phyloP scores from a whole-genome alignment of 2,888 invertebrate species.

The Serripes groenlandicus region DNA sequence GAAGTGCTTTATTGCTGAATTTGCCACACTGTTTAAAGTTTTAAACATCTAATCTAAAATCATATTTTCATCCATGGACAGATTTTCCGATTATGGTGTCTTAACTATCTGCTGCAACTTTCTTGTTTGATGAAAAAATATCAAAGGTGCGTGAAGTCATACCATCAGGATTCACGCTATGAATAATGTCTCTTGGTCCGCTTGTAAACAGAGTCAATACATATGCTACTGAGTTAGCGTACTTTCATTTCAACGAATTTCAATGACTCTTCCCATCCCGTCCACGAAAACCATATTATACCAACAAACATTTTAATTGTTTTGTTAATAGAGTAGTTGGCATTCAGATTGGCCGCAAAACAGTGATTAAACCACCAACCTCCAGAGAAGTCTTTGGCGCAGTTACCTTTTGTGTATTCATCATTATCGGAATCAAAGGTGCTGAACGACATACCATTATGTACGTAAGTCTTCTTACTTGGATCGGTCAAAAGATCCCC shows the following conservation, averaged over 20 bases:
- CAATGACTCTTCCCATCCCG: neutral
- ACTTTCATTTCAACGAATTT: constrained; percentile 3
- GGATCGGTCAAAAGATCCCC: neutral
- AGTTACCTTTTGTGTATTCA: neutral
- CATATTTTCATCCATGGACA: too few species aligned
- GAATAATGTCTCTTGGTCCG: too few species aligned
- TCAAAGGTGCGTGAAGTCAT: too few species aligned
- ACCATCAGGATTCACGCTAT: too few species aligned
- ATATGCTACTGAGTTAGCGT: too few species aligned
- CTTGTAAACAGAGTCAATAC: too few species aligned
- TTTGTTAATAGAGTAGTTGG: neutral
- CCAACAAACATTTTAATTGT: neutral
- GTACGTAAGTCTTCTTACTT: neutral
- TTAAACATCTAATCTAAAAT: too few species aligned
- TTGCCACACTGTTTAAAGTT: too few species aligned
- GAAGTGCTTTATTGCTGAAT: too few species aligned
- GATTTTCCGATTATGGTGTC: too few species aligned
- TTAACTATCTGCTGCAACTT: too few species aligned
- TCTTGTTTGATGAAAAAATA: too few species aligned
- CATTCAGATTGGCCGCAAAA: neutral
- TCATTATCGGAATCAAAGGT: neutral
- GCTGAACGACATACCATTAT: neutral
- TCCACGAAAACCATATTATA: neutral
- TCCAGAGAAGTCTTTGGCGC: neutral
- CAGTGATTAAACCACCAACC: constrained; percentile 5